Conservation (phyloP, 2,797 vertebrate genomes). For the Mustela erminea region DNA sequence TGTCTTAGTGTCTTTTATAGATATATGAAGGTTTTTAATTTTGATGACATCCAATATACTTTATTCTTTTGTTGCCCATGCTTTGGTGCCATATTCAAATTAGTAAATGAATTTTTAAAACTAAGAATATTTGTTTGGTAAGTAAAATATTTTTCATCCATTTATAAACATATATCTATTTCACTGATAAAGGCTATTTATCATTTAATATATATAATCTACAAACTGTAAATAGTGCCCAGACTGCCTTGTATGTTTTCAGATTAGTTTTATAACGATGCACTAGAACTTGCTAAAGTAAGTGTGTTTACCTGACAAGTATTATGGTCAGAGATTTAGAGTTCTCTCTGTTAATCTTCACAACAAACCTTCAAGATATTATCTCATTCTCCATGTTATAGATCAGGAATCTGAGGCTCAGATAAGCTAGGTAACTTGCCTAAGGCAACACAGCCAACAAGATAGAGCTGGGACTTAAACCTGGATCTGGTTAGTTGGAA, state of each 20-base stretch:
- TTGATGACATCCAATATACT: not conserved
- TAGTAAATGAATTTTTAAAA: conserved; percentile 53
- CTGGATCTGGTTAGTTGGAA: not conserved
- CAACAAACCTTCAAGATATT: not conserved
- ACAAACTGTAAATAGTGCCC: not conserved
- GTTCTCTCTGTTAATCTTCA: not conserved
- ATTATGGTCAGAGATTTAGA: not conserved
- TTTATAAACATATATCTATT: conserved; percentile 23
- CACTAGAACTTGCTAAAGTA: not conserved
- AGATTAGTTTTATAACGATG: conserved; percentile 1
- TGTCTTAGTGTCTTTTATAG: not conserved
- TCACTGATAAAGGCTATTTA: not conserved
- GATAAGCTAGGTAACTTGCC: not conserved
- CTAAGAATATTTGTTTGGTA: conserved; percentile 36
- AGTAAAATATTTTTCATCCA: conserved; percentile 30
- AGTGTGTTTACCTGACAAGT: not conserved
- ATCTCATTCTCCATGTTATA: not conserved
- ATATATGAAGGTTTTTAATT: not conserved
- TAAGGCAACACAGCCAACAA: conserved; percentile 1
- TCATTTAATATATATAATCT: not conserved
- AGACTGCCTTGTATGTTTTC: not conserved
- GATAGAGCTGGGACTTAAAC: not conserved
- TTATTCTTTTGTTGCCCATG: not conserved
- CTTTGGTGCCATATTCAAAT: conserved; percentile 14
- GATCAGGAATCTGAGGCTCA: not conserved